Base-by-base conservation (phyloP, 2,888 invertebrate species). In the Callinectes sapidus region DNA sequence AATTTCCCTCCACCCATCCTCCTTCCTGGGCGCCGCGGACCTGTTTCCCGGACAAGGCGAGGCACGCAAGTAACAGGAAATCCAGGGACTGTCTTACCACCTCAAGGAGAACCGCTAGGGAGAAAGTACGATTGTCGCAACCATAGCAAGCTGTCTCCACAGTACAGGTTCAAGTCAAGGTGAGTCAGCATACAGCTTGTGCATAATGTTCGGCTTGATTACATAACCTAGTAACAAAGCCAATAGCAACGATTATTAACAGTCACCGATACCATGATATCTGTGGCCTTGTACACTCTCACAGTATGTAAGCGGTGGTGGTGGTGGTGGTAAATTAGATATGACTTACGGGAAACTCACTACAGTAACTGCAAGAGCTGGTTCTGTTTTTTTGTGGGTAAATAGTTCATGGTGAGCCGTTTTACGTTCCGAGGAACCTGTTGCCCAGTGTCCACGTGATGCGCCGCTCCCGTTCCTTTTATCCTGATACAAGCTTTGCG, bases 41-140 rank as follows among this genome's bases (percentile, higher is more conserved):
- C 71, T 28, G 71, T n/a, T 71, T 71, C 28, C 28, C 71, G n/a
- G n/a, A 28, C n/a, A 13, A n/a, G 10, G 71, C n/a, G 13, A 71
- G 71, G 71, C 13, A 71, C 71, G 71, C n/a, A 71, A n/a, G 71
- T 28, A 71, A 71, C 71, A 71, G 71, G 28, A 71, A 71, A 71
- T 71, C 71, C n/a, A n/a, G 71, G 71, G 71, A 71, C 23, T 71
- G 6, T 71, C n/a, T 71, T 28, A 71, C 28, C 71, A 71, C 71
- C 28, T 71, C 71, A 71, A 71, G 71, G 71, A 71, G 28, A 71
- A n/a, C 71, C 10, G 13, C 28, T n/a, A 71, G 3, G 71, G 28
- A 71, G 71, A 71, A 71, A 71, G 71, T 71, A 71, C 28, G 71
- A 71, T 71, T 6, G n/a, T 28, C 6, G n/a, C 23, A 71, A 28